Conservation (phyloP, 1,140 invertebrate genomes). For the Homarus americanus region DNA sequence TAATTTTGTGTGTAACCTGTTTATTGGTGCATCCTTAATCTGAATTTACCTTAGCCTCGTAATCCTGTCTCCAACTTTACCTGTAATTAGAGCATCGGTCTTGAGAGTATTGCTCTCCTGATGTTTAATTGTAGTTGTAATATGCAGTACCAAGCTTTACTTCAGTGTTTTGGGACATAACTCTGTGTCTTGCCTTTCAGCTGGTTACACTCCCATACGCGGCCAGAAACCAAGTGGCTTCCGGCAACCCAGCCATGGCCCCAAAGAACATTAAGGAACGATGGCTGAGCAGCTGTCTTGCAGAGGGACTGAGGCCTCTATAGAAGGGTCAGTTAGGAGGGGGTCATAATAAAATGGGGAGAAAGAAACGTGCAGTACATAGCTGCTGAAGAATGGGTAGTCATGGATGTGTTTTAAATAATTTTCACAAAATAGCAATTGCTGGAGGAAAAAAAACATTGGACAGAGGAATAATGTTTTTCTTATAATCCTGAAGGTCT, state of each 20-base stretch:
- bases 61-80: not conserved
- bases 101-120: not conserved
- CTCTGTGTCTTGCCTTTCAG: constrained; percentile 70
- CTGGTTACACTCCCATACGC: constrained; percentile 65
- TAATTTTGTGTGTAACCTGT: not conserved
- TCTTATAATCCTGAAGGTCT: not conserved
- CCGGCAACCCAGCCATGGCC: constrained; percentile 48
- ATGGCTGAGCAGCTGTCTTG: not conserved
- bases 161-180: constrained; percentile 56
- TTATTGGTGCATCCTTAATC: not conserved
- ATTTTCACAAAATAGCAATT: not conserved
- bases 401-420: not conserved
- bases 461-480: not conserved
- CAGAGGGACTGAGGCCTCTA: not conserved
- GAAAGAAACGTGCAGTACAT: not conserved
- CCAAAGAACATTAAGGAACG: constrained; percentile 58
- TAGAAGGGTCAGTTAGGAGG: constrained; percentile 6
- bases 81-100: not conserved
- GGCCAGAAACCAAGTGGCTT: constrained; percentile 61
- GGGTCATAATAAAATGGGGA: not conserved
- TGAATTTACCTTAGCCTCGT: no score
- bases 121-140: not conserved
- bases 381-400: not conserved
- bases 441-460: not conserved
- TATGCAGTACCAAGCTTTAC: not conserved